Evolutionary conservation across 2,113 vertebrate genomes (phyloP).

Genomic region (Hippocampus barbouri): DNA sequence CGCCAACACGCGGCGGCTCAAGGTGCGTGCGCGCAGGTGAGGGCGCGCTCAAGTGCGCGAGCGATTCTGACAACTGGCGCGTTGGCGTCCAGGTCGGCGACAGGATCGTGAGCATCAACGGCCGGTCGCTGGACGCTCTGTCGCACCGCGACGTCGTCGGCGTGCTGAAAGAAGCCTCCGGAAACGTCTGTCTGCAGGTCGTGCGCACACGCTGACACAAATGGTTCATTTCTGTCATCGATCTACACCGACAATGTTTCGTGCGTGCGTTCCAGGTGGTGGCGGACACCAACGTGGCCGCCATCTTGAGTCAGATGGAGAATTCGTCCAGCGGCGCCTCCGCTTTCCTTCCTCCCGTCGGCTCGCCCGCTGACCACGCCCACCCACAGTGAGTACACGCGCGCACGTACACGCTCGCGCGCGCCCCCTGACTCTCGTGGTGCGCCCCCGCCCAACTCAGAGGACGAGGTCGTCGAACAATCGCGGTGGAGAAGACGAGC

Average conservation of each 20-base stretch:
- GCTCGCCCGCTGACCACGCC: conserved; percentile 68
- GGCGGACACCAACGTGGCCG: conserved; percentile 90
- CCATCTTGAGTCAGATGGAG: conserved; percentile 88
- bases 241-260: too few species aligned
- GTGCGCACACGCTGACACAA: conserved; percentile 1
- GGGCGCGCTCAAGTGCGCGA: conserved; percentile 69
- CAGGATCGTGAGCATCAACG: conserved; percentile 91
- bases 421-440: not conserved
- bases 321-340: conserved; percentile 74
- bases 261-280: conserved; percentile 76
- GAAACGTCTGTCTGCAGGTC: conserved; percentile 89
- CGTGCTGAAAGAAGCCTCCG: conserved; percentile 89
- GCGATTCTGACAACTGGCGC: not conserved
- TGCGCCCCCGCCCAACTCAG: conserved; percentile 60
- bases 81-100: conserved; percentile 83
- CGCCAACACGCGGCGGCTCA: conserved; percentile 85
- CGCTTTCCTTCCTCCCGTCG: conserved; percentile 45
- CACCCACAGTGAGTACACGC: conserved; percentile 80
- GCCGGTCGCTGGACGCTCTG: conserved; percentile 82
- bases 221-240: not conserved
- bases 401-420: conserved; percentile 1
- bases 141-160: conserved; percentile 86
- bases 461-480: conserved; percentile 79
- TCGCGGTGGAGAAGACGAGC: conserved; percentile 90
- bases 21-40: conserved; percentile 63